Evolutionary conservation across 2,888 invertebrate genomes (phyloP).

Genomic region (Strigamia maritima): DNA sequence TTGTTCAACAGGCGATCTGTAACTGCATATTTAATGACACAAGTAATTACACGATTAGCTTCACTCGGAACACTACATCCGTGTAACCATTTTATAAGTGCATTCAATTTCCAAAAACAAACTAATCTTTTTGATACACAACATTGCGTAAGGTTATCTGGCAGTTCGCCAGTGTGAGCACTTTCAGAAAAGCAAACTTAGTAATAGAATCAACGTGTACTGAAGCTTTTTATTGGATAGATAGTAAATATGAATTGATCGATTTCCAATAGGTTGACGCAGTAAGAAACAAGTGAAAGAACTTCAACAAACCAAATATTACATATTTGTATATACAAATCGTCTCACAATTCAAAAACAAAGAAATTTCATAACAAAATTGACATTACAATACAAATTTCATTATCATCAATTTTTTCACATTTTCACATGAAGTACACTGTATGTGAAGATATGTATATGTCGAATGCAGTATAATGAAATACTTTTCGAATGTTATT

Average conservation of each 20-base stretch:
- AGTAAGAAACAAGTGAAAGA: not conserved
- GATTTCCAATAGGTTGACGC: not conserved
- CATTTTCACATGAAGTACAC: too few species aligned
- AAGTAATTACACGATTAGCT: too few species aligned
- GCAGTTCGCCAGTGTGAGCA: not conserved
- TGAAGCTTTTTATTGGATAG: not conserved
- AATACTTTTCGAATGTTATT: constrained; percentile 2
- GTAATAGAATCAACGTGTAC: not conserved
- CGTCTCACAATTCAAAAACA: too few species aligned
- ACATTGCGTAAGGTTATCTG: not conserved
- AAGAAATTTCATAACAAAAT: too few species aligned
- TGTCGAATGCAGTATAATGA: too few species aligned
- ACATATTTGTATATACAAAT: too few species aligned
- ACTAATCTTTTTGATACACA: not conserved
- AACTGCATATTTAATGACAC: too few species aligned
- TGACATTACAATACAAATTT: too few species aligned
- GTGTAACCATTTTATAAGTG: not conserved
- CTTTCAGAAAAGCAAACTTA: not conserved
- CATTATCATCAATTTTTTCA: too few species aligned
- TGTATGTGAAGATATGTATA: too few species aligned
- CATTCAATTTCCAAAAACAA: not conserved
- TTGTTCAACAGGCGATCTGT: too few species aligned
- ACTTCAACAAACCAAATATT: not conserved
- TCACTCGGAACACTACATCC: not conserved
- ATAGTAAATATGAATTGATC: not conserved